Base-by-base conservation (phyloP, 2,888 invertebrate species). In the Lathronympha strigana region DNA sequence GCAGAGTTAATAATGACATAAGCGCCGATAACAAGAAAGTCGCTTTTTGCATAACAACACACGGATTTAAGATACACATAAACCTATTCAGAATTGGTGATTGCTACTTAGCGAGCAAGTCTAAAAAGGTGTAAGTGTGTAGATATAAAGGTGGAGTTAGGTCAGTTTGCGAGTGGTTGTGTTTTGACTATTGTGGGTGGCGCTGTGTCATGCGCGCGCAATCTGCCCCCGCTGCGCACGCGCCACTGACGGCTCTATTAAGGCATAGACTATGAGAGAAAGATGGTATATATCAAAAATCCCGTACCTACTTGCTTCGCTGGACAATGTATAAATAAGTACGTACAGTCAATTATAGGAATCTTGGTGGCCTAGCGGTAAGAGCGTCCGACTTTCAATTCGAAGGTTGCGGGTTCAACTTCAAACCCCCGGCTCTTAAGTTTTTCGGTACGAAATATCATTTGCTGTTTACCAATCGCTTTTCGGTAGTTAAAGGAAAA, bases 131-230 rank as follows among this genome's bases (percentile, higher is more conserved):
- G 19, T 45, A 45, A 13, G 28, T 17, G 8, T 15, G 13, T 43
- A 19, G 13, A 11, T 15, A 2, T 3, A 3, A 28, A n/a, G 31
- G 17, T 0, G 55, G n/a, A 43, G 17, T 13, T 43, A 40, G 11
- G 25, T 8, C 13, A n/a, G 19, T 63, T 63, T 54, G 25, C 36
- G n/a, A 45, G 23, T 2, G 47, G 11, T 13, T 25, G 19, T 17
- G 60, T 13, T 25, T 31, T 43, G 45, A 67, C 68, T 73, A 67
- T 71, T 69, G 73, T 73, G 73, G 73, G 74, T 74, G 75, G 73
- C 81, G 88, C 88, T 85, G 85, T 80, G 90, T 91, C 91, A 91
- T 88, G 86, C 82, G 78, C 80, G 76, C 77, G 84, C 89, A 90
- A 90, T 90, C 85, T 89, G 79, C 88, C 73, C 89, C 90, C 80